Base-by-base conservation (phyloP, 1,140 invertebrate genomes). In the Archegozetes longisetosus region DNA sequence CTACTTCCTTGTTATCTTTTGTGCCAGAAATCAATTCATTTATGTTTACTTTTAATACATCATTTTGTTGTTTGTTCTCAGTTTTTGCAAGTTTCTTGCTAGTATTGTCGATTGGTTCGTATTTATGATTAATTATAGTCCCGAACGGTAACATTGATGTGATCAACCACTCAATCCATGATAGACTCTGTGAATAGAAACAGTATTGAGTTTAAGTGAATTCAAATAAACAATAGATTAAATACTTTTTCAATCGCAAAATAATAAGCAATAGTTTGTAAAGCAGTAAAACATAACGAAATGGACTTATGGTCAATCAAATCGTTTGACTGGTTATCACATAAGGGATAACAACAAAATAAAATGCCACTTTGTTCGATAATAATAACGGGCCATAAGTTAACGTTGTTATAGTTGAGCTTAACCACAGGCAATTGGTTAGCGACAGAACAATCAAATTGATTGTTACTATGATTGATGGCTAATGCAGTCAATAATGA, bases 371-470 rank as follows among this genome's bases (percentile, higher is more conserved):
- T 51, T 13, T 26, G 20, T 51, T 51, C 50, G 24, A 51, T 51
- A 12, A 51, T n/a, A 6, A 51, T 6, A 22, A 51, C 20, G 4
- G 50, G 50, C 50, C 50, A 51, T 12, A 51, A 25, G n/a, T 51
- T 26, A n/a, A 9, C 20, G 20, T 20, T 28, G 3, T 56, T 46
- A 49, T 46, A 47, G 4, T 23, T 56, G n/a, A 56, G 17, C 4
- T 25, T 23, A 26, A 56, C 29, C 4, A 56, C 55, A 3, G 55
- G 55, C 14, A 56, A 29, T 48, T 46, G 3, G 24, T 56, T 56
- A 22, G 3, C 14, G 9, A 13, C n/a, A 13, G 29, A 22, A 13
- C 3, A 56, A 20, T 56, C 27, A 47, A 20, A 56, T 3, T 46
- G 3, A 13, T 25, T 14, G 4, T 12, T 28, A 26, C 28, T 12